Conservation (phyloP, 1,140 invertebrate species). For the Neomicropteryx cornuta region DNA sequence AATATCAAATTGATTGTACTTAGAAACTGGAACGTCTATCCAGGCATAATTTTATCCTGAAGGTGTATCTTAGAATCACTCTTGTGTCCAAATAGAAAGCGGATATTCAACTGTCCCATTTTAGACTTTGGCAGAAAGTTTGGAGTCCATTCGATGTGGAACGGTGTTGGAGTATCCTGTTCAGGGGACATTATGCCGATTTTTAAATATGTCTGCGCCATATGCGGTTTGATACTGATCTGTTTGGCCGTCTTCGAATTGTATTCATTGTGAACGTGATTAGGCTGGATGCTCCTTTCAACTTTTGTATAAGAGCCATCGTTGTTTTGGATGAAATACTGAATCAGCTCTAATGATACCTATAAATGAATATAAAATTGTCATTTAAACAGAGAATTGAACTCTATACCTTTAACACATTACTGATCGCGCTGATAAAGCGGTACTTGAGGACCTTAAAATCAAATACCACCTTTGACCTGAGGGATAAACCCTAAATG, state of each 20-base stretch:
- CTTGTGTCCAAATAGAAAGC: conserved; percentile 22
- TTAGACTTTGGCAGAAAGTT: conserved; percentile 58
- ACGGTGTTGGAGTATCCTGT: conserved; percentile 54
- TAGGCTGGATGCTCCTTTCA: conserved; percentile 44
- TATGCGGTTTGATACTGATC: conserved; percentile 50
- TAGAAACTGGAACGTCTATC: conserved; percentile 2
- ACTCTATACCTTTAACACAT: background rate
- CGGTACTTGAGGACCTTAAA: too few species aligned
- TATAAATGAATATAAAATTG: conserved; percentile 19
- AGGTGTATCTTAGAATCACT: conserved; percentile 15
- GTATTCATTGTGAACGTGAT: conserved; percentile 30
- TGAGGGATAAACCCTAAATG: too few species aligned
- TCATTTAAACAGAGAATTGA: background rate
- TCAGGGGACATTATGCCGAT: conserved; percentile 49
- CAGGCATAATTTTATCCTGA: conserved; percentile 2
- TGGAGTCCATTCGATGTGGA: conserved; percentile 68
- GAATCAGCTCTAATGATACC: conserved; percentile 52
- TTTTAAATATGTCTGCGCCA: conserved; percentile 60
- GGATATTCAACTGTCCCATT: conserved; percentile 50
- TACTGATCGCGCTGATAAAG: too few species aligned
- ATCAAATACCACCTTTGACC: too few species aligned
- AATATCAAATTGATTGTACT: conserved; percentile 1
- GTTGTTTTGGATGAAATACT: conserved; percentile 55
- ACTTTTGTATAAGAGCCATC: conserved; percentile 49
- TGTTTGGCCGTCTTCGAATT: conserved; percentile 35